Conservation (phyloP, 2,888 invertebrate genomes). For the Nomada ruficornis region DNA sequence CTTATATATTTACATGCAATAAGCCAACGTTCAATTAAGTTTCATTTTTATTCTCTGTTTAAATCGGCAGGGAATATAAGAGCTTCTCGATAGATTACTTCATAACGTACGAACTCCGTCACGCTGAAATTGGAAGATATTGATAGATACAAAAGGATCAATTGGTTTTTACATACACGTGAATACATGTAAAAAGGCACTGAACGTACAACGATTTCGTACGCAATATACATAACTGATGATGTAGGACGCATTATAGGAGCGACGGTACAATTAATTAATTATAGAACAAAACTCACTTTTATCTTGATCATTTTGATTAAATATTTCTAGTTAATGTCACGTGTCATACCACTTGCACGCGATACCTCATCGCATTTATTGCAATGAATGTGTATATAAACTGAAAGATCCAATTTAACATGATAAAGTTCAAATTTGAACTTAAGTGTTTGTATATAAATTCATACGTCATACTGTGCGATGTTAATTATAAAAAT, state of each 20-base stretch:
- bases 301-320: constrained; percentile 5
- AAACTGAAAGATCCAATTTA: no score
- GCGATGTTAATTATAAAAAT: background rate
- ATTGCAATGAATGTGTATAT: background rate
- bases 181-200: constrained; percentile 74
- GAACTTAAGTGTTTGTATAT: no score
- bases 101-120: constrained; percentile 27
- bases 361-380: background rate
- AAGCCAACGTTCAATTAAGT: constrained; percentile 40
- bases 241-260: constrained; percentile 21
- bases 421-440: no score
- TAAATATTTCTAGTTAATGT: constrained; percentile 30
- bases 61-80: constrained; percentile 25
- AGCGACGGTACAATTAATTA: constrained; percentile 16
- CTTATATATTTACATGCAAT: constrained; percentile 8
- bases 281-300: background rate
- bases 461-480: no score
- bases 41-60: constrained; percentile 18
- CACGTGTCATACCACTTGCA: background rate
- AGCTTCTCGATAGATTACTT: constrained; percentile 35
- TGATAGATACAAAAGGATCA: constrained; percentile 54
- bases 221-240: constrained; percentile 34
- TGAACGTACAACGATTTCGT: constrained; percentile 75
- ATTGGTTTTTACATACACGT: constrained; percentile 49
- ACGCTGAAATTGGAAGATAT: constrained; percentile 47